A percentile compares a stretch with the other conserved stretches of the same genome.
phyloP scores from a whole-genome alignment of 2,888 invertebrate species.

The Tiliacea aurago region DNA sequence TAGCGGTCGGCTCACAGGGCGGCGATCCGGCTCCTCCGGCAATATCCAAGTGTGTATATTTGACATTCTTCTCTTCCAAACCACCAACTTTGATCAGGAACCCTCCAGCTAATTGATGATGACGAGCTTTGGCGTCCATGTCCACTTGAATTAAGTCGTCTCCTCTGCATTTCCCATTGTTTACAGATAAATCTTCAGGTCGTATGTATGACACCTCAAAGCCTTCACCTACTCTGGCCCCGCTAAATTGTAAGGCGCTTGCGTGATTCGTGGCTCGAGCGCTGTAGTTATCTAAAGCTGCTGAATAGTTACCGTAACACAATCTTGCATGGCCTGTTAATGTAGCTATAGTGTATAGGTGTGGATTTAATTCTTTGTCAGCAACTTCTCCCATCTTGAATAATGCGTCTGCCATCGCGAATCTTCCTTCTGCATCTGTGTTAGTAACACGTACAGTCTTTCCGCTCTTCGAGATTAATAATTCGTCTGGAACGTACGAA shows the following conservation, averaged over 20 bases:
- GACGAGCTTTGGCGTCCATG: slow-evolving; percentile 80
- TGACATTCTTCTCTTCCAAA: slow-evolving; percentile 94
- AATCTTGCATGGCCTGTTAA: slow-evolving; percentile 95
- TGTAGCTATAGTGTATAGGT: slow-evolving; percentile 96
- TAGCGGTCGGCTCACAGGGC: slow-evolving; percentile 93
- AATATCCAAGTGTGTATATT: slow-evolving; percentile 95
- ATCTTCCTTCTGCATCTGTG: slow-evolving; percentile 97
- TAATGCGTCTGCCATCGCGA: slow-evolving; percentile 96
- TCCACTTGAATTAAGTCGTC: slow-evolving; percentile 93
- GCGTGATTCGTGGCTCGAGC: slow-evolving; percentile 91
- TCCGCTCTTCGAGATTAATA: slow-evolving; percentile 95
- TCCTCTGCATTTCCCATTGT: slow-evolving; percentile 93
- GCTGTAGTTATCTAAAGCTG: slow-evolving; percentile 94
- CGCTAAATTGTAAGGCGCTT: slow-evolving; percentile 92
- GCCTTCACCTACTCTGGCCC: slow-evolving; percentile 93
- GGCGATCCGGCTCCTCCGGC: slow-evolving; percentile 93
- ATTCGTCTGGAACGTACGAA: slow-evolving; percentile 96
- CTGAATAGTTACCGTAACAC: slow-evolving; percentile 92
- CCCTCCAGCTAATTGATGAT: slow-evolving; percentile 87
- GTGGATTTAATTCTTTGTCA: slow-evolving; percentile 93
- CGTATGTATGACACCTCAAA: slow-evolving; percentile 94
- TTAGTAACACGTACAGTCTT: slow-evolving; percentile 95
- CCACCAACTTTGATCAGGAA: slow-evolving; percentile 96
- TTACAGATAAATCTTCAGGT: slow-evolving; percentile 92
- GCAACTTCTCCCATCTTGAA: slow-evolving; percentile 88